phyloP scores from a whole-genome alignment of 2,888 invertebrate species.

The Coelopa pilipes region DNA sequence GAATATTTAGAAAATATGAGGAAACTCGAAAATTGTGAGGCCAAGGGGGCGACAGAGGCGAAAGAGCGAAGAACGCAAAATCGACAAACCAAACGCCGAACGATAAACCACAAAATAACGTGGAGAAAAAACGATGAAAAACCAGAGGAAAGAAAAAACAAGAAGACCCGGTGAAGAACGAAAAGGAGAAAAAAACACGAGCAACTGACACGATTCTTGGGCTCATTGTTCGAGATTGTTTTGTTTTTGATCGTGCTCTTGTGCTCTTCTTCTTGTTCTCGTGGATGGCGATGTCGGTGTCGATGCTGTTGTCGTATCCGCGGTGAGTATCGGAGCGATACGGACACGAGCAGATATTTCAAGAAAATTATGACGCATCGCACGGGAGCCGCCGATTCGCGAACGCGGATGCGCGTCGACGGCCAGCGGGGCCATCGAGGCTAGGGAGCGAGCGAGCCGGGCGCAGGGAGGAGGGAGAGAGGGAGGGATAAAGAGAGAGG shows the following conservation, averaged over 20 bases:
- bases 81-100: background rate
- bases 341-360: constrained; percentile 4
- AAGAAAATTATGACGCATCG: constrained; percentile 26
- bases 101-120: background rate
- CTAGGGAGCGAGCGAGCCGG: background rate
- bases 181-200: background rate
- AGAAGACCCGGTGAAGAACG: background rate
- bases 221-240: background rate
- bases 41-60: no score
- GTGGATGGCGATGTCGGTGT: no score
- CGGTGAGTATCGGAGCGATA: constrained; percentile 12
- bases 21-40: background rate
- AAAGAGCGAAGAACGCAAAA: background rate
- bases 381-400: background rate
- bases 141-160: background rate
- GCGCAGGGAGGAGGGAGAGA: background rate
- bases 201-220: constrained; percentile 13
- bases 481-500: background rate
- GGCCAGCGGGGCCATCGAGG: no score
- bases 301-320: background rate
- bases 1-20: no score
- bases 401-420: constrained; percentile 6
- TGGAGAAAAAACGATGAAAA: background rate
- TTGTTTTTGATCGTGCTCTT: background rate
- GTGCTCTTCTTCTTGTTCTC: background rate